phyloP scores from a whole-genome alignment of 2,888 invertebrate genomes.

The Sussaba pulchella region DNA sequence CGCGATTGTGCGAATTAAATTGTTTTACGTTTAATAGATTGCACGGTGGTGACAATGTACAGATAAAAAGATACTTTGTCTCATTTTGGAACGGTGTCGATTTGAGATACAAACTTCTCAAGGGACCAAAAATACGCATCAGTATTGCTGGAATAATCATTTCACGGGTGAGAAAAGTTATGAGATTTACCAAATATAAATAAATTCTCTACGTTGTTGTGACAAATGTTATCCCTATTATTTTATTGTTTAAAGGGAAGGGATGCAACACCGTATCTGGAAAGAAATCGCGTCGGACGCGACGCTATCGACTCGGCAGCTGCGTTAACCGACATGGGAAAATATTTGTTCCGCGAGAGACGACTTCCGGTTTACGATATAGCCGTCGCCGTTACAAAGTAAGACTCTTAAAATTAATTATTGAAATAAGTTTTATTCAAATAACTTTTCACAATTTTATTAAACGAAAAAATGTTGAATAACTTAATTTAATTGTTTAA shows the following conservation, averaged over 20 bases:
- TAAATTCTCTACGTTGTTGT: too few species aligned
- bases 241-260: slow-evolving; percentile 88
- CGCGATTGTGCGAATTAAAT: background rate
- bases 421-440: too few species aligned
- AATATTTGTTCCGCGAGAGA: slow-evolving; percentile 97
- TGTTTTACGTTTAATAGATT: slow-evolving; percentile 84
- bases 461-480: too few species aligned
- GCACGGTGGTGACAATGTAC: slow-evolving; percentile 91
- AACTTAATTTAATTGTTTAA: too few species aligned
- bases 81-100: slow-evolving; percentile 99
- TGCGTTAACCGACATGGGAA: slow-evolving; percentile 98
- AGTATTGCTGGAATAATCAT: slow-evolving; percentile 98
- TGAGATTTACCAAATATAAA: too few species aligned
- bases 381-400: slow-evolving; percentile 98
- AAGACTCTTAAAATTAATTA: slow-evolving; percentile 86
- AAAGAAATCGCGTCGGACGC: slow-evolving; percentile 95
- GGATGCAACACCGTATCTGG: slow-evolving; percentile 97
- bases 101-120: slow-evolving; percentile 94
- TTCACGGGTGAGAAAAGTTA: slow-evolving; percentile 90
- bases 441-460: too few species aligned
- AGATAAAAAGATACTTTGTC: slow-evolving; percentile 97
- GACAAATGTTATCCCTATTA: too few species aligned
- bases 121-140: slow-evolving; percentile 96
- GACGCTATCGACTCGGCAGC: slow-evolving; percentile 98
- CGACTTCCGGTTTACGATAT: slow-evolving; percentile 97